phyloP scores from a whole-genome alignment of 2,888 invertebrate genomes.

The Microctonus hyperodae region DNA sequence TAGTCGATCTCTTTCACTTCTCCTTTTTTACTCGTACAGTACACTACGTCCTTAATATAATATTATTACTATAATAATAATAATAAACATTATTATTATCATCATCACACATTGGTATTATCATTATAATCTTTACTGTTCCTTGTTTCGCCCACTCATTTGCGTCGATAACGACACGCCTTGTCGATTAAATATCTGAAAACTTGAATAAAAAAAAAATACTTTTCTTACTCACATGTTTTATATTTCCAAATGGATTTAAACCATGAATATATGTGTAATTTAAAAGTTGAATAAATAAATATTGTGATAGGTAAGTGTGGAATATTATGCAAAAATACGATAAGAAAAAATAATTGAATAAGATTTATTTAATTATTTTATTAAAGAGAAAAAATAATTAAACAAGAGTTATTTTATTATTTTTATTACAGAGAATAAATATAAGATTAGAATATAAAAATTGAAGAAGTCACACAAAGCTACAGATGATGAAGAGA shows the following conservation, averaged over 20 bases:
- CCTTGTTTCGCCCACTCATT: conserved; percentile 32
- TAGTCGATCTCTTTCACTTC: too few relatives aligned
- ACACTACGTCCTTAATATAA: conserved; percentile 13
- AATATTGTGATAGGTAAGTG: neutral
- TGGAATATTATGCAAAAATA: neutral
- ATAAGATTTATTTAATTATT: neutral
- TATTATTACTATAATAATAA: conserved; percentile 18
- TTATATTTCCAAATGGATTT: neutral
- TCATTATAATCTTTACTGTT: conserved; percentile 27
- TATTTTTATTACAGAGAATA: neutral
- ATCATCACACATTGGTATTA: neutral
- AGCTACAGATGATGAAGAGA: neutral
- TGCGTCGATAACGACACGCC: conserved; percentile 27
- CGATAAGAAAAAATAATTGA: too few relatives aligned
- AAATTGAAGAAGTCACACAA: neutral
- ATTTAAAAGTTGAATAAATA: neutral
- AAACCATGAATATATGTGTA: neutral
- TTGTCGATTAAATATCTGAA: conserved; percentile 20
- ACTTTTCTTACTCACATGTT: neutral
- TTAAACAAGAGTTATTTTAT: neutral
- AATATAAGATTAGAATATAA: neutral
- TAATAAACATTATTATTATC: neutral
- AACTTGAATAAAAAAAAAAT: neutral
- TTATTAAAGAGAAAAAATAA: neutral
- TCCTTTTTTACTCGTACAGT: too few relatives aligned